These are phyloP conservation scores for Cyaniris semiargus DNA, from an alignment of 2,888 invertebrate genomes.

Conservation along the genomic window DNA sequence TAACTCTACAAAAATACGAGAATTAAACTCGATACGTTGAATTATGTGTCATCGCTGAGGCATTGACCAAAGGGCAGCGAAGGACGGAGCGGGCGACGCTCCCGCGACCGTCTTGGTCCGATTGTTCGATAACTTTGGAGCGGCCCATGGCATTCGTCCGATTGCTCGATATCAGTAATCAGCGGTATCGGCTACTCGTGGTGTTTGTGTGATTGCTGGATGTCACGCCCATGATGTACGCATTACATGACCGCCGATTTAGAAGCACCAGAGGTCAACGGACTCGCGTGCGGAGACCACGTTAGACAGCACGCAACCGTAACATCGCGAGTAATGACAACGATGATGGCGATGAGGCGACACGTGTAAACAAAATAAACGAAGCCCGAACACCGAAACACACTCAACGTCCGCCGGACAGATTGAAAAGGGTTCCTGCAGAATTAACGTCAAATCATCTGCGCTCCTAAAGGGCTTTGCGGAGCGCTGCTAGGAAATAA, in stretches of 20 bases:
- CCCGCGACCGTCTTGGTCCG: slow-evolving; percentile 52
- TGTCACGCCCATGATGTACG: background rate
- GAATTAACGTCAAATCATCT: background rate
- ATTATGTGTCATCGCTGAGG: slow-evolving; percentile 48
- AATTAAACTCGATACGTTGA: slow-evolving; percentile 40
- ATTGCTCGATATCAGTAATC: background rate
- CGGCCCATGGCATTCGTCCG: background rate
- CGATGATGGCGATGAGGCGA: slow-evolving; percentile 43
- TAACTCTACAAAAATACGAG: slow-evolving; percentile 16
- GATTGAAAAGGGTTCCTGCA: slow-evolving; percentile 63
- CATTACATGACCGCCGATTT: background rate
- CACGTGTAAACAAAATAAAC: slow-evolving; percentile 68
- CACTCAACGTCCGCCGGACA: slow-evolving; percentile 64
- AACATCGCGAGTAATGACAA: background rate
- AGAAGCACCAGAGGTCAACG: background rate
- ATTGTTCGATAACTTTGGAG: slow-evolving; percentile 44
- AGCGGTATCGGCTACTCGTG: background rate
- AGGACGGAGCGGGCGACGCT: slow-evolving; percentile 68
- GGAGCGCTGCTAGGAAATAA: background rate
- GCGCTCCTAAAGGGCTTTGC: background rate
- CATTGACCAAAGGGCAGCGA: slow-evolving; percentile 62
- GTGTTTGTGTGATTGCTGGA: background rate
- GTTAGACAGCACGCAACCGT: slow-evolving; percentile 12
- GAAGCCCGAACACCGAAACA: slow-evolving; percentile 65
- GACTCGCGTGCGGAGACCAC: background rate